Base-by-base conservation (phyloP, 2,113 vertebrate genomes). In the Colistium nudipinnis region DNA sequence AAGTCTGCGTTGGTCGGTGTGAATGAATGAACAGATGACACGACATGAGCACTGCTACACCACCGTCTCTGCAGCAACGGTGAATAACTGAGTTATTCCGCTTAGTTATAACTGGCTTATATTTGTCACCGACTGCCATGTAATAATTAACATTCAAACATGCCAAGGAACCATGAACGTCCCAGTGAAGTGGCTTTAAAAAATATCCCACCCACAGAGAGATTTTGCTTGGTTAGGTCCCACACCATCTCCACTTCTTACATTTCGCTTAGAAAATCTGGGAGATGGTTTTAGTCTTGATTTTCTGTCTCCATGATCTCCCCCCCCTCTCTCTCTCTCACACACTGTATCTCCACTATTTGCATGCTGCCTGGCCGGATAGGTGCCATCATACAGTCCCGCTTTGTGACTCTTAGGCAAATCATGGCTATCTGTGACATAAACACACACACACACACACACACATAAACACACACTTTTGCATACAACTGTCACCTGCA, bases 321-420 rank as follows among this genome's bases (percentile, higher is more conserved):
- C 48, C 22, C 7, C 3, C 30, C 17, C 7, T 17, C 27, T 16
- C 47, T 13, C 20, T 24, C 45, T 13, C 45, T 14, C 48, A 60
- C 70, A 74, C 45, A 74, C 49, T 62, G 25, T 44, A 54, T 38
- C 62, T 47, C 47, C 17, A 4, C 31, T 51, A 90, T 90, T 90
- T 90, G 89, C 85, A 90, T 90, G 64, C 39, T 19, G 16, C 70
- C 49, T 45, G 62, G 49, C 65, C 9, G 1, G 62, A n/a, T 75
- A 48, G 61, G 44, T 61, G 63, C 51, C 49, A 56, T 61, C 47
- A 45, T 22, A 90, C 82, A 87, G 82, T 80, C 78, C 71, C 12
- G 62, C 83, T 84, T 85, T 88, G 80, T 84, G 33, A 72, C 63
- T 51, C 49, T 59, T 78, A 91, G 63, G 80, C 83, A 91, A 91